Conservation (phyloP, 64 coral and sea anemone genomes). For the Montipora cactus region DNA sequence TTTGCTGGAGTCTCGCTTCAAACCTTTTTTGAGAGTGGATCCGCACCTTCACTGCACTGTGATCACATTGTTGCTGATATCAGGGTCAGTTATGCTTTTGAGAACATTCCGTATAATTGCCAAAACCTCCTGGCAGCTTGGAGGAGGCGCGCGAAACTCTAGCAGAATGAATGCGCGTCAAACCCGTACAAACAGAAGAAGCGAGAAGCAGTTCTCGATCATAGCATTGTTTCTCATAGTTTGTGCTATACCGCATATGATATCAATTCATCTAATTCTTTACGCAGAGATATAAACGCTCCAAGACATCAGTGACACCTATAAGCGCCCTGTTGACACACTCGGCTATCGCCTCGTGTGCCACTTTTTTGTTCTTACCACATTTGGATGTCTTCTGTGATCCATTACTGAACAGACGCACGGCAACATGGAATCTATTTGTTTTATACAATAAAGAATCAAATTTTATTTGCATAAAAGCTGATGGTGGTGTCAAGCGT, state of each 20-base stretch:
- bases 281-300: constrained; percentile 6
- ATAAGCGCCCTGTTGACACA: too few relatives aligned
- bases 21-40: constrained; percentile 1
- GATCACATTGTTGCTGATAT: constrained; percentile 23
- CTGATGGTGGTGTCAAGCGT: too few relatives aligned
- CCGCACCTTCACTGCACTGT: constrained; percentile 50
- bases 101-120: constrained; percentile 35
- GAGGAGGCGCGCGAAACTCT: neutral
- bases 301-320: neutral
- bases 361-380: too few relatives aligned
- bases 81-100: constrained; percentile 12
- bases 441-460: too few relatives aligned
- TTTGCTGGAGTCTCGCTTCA: constrained; percentile 20
- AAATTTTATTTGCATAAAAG: too few relatives aligned
- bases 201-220: constrained; percentile 32
- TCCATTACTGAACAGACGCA: too few relatives aligned
- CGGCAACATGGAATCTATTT: too few relatives aligned
- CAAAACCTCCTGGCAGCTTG: neutral
- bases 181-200: constrained; percentile 3
- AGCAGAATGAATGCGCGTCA: neutral
- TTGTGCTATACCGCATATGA: constrained; percentile 38
- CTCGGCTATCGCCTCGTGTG: too few relatives aligned
- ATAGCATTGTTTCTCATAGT: constrained; percentile 31
- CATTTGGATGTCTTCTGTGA: too few relatives aligned
- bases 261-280: constrained; percentile 14